These are phyloP conservation scores for Centropus unirufus DNA, from an alignment of 2,113 vertebrate species.

Conservation along the genomic window DNA sequence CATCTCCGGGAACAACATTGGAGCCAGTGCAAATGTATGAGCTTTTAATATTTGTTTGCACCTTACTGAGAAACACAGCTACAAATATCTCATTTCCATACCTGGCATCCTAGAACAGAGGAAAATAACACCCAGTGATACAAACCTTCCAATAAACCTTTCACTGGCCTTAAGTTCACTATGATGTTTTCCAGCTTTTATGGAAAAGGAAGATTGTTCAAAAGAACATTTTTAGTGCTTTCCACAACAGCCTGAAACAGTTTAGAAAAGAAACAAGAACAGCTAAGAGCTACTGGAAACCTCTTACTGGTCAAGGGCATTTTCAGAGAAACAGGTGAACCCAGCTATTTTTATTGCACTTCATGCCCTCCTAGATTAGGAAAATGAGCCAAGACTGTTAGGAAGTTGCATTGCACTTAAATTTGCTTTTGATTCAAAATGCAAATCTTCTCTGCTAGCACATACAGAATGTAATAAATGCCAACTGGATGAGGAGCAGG, in stretches of 20 bases:
- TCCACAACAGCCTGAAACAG: background rate
- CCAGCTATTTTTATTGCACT: background rate
- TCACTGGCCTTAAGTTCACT: rapidly evolving
- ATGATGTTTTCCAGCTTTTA: background rate
- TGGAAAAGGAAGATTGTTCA: background rate
- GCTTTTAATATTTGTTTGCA: background rate
- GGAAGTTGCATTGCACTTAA: slow-evolving; percentile 1
- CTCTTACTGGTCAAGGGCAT: background rate
- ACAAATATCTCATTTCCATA: background rate
- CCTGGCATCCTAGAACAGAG: background rate
- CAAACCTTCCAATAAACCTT: background rate
- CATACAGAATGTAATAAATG: background rate
- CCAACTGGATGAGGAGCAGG: background rate
- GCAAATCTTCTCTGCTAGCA: background rate
- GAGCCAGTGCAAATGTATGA: background rate
- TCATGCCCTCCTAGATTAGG: background rate
- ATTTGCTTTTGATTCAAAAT: slow-evolving; percentile 32
- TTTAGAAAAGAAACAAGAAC: background rate
- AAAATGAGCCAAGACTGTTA: slow-evolving; percentile 10
- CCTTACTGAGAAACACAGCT: background rate
- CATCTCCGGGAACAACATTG: background rate
- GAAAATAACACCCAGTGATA: background rate
- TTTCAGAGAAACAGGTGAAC: background rate
- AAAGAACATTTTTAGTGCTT: background rate
- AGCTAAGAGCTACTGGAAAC: background rate